Evolutionary conservation across 1,140 invertebrate genomes (phyloP), one percentile per base, ranked within the genome.

Genomic region (Trichonephila clavata): DNA sequence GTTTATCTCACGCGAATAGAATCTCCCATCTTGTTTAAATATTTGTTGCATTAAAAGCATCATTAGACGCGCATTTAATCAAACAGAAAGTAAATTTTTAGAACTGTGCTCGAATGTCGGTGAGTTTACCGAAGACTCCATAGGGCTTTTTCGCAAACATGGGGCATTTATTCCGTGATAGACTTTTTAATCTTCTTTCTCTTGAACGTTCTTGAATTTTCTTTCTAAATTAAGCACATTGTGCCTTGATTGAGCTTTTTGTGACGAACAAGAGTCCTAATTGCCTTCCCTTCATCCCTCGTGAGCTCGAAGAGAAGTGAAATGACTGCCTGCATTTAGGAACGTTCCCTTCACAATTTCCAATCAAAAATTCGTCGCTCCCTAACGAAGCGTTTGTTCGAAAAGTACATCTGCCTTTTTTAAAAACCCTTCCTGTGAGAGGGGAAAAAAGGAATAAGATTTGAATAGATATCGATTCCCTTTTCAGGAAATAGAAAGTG

Each of bases 361-460:
- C 71, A 32, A 14, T 39, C 71, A 77, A 7, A 27, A 32, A 77
- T 32, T 18, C 71, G 71, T 27, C 71, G 24, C 71, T 27, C 16
- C 27, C 14, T 77, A 77, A 77, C 32, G 71, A 77, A 77, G 32
- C 71, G 27, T 39, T 77, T 77, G 71, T 77, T 77, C 71, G 27
- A 16, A 7, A 14, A 39, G 27, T 77, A 27, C 24, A 77, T 39
- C 27, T 77, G 71, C 24, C 71, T 32, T 18, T 77, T 27, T 77
- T 39, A 32, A 77, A 77, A 77, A 77, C 27, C 5, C 16, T 61
- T 50, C 50, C 50, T 13, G n/a, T n/a, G 50, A 16, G 71, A 77
- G 6, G 71, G 18, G 39, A 77, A 77, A 71, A 77, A 77, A 14
- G n/a, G n/a, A 68, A 68, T 68, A n/a, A 77, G 27, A 32, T 77